Evolutionary conservation across 2,113 vertebrate genomes (phyloP).

Genomic region (Emberiza fucata): DNA sequence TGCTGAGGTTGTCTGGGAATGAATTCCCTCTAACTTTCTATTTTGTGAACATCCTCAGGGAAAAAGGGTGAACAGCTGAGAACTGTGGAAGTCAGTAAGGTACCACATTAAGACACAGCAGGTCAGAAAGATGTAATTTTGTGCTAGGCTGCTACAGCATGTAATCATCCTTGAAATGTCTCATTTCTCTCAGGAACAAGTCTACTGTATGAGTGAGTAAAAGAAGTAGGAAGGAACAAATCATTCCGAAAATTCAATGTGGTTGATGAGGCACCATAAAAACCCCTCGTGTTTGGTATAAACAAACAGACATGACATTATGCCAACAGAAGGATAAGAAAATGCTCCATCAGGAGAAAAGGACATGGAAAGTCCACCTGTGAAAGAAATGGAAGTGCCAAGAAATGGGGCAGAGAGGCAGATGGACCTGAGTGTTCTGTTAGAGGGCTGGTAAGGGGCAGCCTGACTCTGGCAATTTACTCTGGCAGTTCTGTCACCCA

Average conservation of each 20-base stretch:
- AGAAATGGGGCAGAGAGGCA: neutral
- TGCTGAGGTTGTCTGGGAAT: neutral
- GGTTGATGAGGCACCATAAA: slow-evolving; percentile 15
- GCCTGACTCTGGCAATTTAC: neutral
- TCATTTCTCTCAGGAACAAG: slow-evolving; percentile 32
- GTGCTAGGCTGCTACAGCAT: slow-evolving; percentile 18
- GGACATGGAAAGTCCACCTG: neutral
- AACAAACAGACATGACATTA: slow-evolving; percentile 5
- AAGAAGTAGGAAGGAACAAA: slow-evolving; percentile 39
- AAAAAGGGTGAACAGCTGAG: neutral
- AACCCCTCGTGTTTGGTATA: neutral
- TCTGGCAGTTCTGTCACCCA: neutral
- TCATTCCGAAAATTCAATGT: neutral
- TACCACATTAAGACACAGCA: slow-evolving; percentile 7
- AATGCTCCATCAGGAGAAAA: slow-evolving; percentile 6
- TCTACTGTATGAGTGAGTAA: slow-evolving; percentile 7
- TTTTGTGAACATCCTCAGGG: neutral
- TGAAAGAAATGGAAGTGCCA: neutral
- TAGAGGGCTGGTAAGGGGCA: neutral
- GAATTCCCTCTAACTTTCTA: neutral
- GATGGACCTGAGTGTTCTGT: neutral
- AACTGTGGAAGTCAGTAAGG: neutral
- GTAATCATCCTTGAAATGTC: slow-evolving; percentile 43
- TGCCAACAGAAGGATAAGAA: neutral
- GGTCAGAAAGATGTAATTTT: slow-evolving; percentile 35